These are phyloP conservation scores for Felis chaus DNA, from an alignment of 2,113 vertebrate species.

Conservation along the genomic window DNA sequence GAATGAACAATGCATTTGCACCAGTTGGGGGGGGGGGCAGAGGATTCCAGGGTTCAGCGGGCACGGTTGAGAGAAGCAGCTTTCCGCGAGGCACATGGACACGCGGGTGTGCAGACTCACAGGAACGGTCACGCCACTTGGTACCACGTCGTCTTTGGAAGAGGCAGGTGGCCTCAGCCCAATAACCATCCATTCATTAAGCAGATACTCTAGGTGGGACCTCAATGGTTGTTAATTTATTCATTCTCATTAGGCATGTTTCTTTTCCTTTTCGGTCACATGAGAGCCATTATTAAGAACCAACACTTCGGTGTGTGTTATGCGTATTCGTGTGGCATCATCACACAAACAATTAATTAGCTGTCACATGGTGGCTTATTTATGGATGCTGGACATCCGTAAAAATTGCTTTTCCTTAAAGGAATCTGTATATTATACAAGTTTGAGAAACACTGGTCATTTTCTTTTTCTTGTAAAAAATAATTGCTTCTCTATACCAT, in stretches of 20 bases:
- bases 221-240: not conserved
- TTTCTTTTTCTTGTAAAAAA: not conserved
- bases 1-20: accelerated
- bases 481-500: not conserved
- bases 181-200: accelerated
- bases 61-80: accelerated
- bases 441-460: not conserved
- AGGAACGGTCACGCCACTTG: accelerated
- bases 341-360: not conserved
- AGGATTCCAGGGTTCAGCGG: accelerated
- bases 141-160: accelerated
- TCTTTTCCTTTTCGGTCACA: not conserved
- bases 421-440: not conserved
- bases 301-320: not conserved
- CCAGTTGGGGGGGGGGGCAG: too few species aligned
- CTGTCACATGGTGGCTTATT: too few species aligned
- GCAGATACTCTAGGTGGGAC: accelerated
- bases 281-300: not conserved
- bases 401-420: not conserved
- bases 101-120: accelerated
- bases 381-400: not conserved
- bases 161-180: not conserved
- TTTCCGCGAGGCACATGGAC: accelerated
- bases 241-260: not conserved
- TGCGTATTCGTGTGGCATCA: not conserved